Percentiles rank a stretch among this genome's conserved stretches.
Evolutionary conservation across 2,888 invertebrate species (phyloP).

Genomic region (Sphinx pinastri): DNA sequence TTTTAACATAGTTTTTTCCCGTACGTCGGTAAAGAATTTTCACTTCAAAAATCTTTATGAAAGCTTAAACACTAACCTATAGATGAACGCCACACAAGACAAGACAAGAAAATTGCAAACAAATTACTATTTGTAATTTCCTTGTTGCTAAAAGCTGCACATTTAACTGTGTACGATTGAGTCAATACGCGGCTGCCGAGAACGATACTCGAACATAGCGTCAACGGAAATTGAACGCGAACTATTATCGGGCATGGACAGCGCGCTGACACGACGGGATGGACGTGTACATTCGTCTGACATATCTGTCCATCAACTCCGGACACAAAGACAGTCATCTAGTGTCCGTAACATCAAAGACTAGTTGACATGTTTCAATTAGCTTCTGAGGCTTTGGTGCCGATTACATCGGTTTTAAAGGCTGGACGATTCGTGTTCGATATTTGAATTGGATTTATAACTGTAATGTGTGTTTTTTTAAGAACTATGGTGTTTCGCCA

Average conservation of each 20-base stretch:
- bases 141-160: neutral
- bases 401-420: conserved; percentile 32
- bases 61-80: neutral
- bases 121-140: neutral
- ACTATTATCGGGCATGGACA: conserved; percentile 59
- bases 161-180: conserved; percentile 35
- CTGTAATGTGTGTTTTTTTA: neutral
- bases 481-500: no score
- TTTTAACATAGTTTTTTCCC: no score
- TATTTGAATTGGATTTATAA: neutral
- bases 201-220: conserved; percentile 50
- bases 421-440: neutral
- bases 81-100: no score
- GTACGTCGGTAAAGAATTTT: no score
- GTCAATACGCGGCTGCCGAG: conserved; percentile 54
- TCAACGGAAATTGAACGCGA: conserved; percentile 73
- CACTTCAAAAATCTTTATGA: no score
- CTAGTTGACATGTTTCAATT: conserved; percentile 59
- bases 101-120: neutral
- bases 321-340: conserved; percentile 68
- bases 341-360: conserved; percentile 55
- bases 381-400: conserved; percentile 34
- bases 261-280: conserved; percentile 53
- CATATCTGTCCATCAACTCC: conserved; percentile 58
- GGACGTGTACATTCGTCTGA: conserved; percentile 56